These are phyloP conservation scores for Cryptoprocta ferox DNA, from an alignment of 2,797 vertebrate species.

Conservation along the genomic window DNA sequence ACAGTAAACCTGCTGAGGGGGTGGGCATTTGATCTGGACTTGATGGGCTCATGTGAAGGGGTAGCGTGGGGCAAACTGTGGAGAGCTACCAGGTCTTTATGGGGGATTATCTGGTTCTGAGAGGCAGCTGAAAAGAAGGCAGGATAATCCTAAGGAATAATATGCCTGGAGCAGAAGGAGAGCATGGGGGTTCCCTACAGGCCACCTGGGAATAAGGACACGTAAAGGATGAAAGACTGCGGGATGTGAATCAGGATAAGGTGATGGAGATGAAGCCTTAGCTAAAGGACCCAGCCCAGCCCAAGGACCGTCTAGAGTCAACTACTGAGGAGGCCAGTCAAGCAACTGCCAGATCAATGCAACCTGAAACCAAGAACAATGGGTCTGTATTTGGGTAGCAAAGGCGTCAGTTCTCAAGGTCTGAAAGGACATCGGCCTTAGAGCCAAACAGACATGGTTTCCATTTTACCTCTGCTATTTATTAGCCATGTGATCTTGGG, in stretches of 20 bases:
- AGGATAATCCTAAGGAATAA: not conserved
- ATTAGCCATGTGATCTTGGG: not conserved
- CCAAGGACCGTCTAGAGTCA: not conserved
- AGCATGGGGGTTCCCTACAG: not conserved
- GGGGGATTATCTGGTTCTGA: not conserved
- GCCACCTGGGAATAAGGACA: not conserved
- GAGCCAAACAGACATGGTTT: not conserved
- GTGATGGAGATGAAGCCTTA: not conserved
- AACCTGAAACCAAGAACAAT: not conserved
- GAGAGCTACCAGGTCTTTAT: not conserved
- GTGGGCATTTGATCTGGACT: not conserved
- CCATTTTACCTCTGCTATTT: not conserved
- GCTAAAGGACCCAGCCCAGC: not conserved
- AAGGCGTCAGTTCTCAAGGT: not conserved
- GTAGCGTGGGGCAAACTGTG: accelerated
- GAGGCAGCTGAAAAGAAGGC: not conserved
- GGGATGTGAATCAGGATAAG: not conserved
- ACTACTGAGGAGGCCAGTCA: not conserved
- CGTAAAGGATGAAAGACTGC: not conserved
- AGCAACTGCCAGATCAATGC: not conserved
- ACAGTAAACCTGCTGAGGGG: not conserved
- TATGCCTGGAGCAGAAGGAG: not conserved
- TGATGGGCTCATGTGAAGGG: not conserved
- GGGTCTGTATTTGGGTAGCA: not conserved
- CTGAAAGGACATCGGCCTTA: not conserved